Evolutionary conservation across 35 echinoderm and acorn worm genomes (phyloP).

Genomic region (Chiridota heheva): DNA sequence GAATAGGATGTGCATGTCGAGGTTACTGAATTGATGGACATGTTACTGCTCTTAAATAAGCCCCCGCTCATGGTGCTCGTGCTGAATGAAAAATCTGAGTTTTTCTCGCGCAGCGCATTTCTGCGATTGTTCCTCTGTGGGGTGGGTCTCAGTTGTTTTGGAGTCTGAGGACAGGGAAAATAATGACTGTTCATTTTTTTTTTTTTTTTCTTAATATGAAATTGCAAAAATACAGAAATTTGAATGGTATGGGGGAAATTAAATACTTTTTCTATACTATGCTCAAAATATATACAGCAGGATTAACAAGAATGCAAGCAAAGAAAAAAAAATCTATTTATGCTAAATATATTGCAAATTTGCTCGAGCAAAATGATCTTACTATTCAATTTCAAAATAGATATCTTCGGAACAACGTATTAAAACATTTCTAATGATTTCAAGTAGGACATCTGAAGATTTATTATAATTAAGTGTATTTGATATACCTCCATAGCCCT

Average conservation of each 20-base stretch:
- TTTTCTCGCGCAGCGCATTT: constrained; percentile 68
- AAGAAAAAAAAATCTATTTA: not conserved
- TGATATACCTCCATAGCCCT: not conserved
- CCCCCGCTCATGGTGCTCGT: constrained; percentile 59
- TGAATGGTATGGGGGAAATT: not conserved
- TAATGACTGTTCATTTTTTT: not conserved
- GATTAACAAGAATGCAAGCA: not conserved
- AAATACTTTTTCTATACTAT: constrained; percentile 1
- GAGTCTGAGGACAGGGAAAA: constrained; percentile 51
- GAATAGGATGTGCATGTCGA: constrained; percentile 70
- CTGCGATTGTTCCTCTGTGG: constrained; percentile 47
- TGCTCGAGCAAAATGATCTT: too few relatives aligned
- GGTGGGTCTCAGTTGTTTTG: constrained; percentile 62
- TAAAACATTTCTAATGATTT: not conserved
- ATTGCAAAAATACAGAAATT: not conserved
- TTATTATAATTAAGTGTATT: not conserved
- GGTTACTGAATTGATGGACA: constrained; percentile 48
- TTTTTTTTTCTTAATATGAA: not conserved
- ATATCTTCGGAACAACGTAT: too few relatives aligned
- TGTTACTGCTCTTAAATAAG: constrained; percentile 13
- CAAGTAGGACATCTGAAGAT: not conserved
- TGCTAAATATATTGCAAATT: not conserved
- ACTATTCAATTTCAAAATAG: too few relatives aligned
- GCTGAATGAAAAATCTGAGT: constrained; percentile 51
- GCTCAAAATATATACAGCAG: not conserved